A percentile compares a stretch with the other conserved stretches of the same genome.
Evolutionary conservation across 2,113 vertebrate species (phyloP).

Genomic region (Oreotrochilus melanogaster): DNA sequence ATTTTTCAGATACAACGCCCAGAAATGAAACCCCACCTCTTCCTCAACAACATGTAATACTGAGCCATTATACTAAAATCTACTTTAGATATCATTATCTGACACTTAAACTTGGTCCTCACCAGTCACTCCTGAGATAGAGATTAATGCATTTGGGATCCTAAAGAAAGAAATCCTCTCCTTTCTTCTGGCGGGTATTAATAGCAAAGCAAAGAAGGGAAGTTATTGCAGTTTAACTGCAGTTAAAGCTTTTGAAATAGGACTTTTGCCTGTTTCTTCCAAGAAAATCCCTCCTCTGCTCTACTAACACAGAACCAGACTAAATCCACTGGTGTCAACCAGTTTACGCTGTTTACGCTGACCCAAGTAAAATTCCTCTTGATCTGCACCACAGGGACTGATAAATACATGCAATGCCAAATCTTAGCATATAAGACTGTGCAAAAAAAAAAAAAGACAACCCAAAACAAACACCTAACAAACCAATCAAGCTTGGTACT

Average conservation of each 20-base stretch:
- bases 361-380: background rate
- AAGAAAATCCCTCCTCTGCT: background rate
- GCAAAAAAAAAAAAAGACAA: background rate
- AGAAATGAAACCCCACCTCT: background rate
- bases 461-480: background rate
- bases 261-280: background rate
- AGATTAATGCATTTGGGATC: background rate
- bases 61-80: background rate
- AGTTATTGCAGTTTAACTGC: background rate
- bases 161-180: background rate
- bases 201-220: slow-evolving; percentile 23
- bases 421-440: background rate
- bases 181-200: slow-evolving; percentile 4
- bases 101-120: background rate
- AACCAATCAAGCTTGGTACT: background rate
- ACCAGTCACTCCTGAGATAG: background rate
- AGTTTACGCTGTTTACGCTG: background rate
- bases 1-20: background rate
- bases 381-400: background rate
- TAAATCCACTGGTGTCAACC: background rate
- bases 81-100: background rate
- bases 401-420: background rate
- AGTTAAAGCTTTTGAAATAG: slow-evolving; percentile 22
- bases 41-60: background rate
- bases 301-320: slow-evolving; percentile 1